Evolutionary conservation across 2,113 vertebrate genomes (phyloP).

Genomic region (Anseranas semipalmata): DNA sequence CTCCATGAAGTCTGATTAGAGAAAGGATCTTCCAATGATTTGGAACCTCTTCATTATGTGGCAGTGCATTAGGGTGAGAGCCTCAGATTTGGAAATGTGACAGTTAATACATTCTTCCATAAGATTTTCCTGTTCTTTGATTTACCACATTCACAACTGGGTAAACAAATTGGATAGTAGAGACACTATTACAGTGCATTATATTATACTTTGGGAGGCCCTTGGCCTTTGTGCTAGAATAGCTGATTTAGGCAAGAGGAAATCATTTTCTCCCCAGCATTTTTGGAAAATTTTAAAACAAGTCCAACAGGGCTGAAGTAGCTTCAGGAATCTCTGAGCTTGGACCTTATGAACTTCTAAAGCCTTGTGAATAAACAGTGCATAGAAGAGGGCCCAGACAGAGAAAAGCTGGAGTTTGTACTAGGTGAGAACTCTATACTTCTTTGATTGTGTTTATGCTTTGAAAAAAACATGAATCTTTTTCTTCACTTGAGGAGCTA

Average conservation of each 20-base stretch:
- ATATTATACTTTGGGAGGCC: background rate
- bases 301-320: background rate
- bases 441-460: background rate
- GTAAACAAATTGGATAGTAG: background rate
- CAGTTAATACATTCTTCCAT: background rate
- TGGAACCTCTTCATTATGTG: background rate
- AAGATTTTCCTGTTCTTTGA: background rate
- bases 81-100: background rate
- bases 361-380: background rate
- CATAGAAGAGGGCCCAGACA: background rate
- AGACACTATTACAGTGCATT: accelerated
- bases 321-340: background rate
- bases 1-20: background rate
- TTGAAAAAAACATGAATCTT: background rate
- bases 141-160: background rate
- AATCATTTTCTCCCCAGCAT: background rate
- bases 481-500: background rate
- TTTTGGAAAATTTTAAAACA: background rate
- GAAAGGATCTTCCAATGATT: background rate
- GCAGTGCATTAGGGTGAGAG: background rate
- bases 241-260: background rate
- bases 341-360: background rate
- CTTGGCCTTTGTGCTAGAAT: background rate
- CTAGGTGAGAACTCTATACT: background rate
- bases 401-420: background rate